Base-by-base conservation (phyloP, 1,140 invertebrate species). In the Sitobion miscanthi region DNA sequence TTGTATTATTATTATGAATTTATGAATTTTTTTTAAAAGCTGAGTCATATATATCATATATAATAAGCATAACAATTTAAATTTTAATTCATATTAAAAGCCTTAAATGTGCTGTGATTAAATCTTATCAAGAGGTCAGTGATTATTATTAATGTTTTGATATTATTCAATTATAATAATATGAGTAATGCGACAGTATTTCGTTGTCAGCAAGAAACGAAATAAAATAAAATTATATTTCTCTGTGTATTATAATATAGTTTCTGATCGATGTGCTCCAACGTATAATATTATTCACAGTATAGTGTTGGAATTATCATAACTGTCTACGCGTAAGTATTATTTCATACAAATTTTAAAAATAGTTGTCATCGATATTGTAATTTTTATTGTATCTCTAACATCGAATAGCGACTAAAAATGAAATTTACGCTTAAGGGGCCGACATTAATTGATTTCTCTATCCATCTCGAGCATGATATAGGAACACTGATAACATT, bases 151-250 rank as follows among this genome's bases (percentile, higher is more conserved):
- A 35, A 77, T 77, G 30, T 77, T 77, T 17, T 77, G 17, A n/a
- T 77, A 35, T 17, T n/a, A 77, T 77, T 77, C n/a, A 77, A 77
- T 77, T 77, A 77, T 77, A 77, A 77, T 77, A 77, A 77, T 77
- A 77, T n/a, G 14, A 17, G 14, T 77, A 69, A 17, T 17, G 5
- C 30, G 42, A 77, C n/a, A 0, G 17, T n/a, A 77, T n/a, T n/a
- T 42, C 42, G 9, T 30, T 11, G n/a, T 20, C n/a, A 77, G 62
- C n/a, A 77, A 77, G 30, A n/a, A 77, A 77, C 14, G 30, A 35
- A 77, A 77, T 69, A 5, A 69, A 69, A 69, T 69, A n/a, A 30
- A 77, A 77, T n/a, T n/a, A 20, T 77, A 14, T 77, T 17, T 77
- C n/a, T n/a, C 4, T 69, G 17, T 23, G 14, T 17, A 77, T 77